Evolutionary conservation across 2,888 invertebrate genomes (phyloP).

Genomic region (Sepioteuthis lessoniana): DNA sequence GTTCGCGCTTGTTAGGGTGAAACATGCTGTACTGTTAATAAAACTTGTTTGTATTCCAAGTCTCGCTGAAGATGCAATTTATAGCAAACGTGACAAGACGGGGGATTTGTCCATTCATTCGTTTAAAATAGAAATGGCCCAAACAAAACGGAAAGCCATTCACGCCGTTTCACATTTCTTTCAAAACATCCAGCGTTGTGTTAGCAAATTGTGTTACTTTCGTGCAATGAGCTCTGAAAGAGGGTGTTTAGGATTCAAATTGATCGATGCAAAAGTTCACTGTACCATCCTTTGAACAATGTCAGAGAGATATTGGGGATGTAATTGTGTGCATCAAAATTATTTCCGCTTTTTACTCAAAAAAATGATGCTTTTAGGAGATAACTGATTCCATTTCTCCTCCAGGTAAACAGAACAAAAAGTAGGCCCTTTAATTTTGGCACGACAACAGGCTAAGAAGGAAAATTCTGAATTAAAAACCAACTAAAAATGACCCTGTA

Average conservation of each 20-base stretch:
- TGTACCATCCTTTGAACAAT: no score
- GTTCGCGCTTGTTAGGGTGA: neutral
- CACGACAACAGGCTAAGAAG: no score
- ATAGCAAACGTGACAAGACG: neutral
- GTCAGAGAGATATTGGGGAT: no score
- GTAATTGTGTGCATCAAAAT: no score
- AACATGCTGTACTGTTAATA: neutral
- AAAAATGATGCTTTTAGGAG: no score
- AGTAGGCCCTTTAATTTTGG: no score
- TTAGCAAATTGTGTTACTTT: neutral
- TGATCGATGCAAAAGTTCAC: no score
- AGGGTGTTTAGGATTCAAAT: neutral
- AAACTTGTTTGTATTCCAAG: neutral
- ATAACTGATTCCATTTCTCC: no score
- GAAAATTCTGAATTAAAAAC: no score
- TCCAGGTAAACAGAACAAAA: no score
- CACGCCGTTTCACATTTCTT: accelerated
- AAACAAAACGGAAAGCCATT: neutral
- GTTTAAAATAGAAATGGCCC: neutral
- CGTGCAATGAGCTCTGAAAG: neutral
- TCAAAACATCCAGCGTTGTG: neutral
- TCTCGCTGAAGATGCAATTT: neutral
- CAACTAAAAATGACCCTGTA: no score
- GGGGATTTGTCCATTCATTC: neutral
- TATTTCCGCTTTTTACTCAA: no score